Base-by-base conservation (phyloP, 2,113 vertebrate species). In the Balaeniceps rex region DNA sequence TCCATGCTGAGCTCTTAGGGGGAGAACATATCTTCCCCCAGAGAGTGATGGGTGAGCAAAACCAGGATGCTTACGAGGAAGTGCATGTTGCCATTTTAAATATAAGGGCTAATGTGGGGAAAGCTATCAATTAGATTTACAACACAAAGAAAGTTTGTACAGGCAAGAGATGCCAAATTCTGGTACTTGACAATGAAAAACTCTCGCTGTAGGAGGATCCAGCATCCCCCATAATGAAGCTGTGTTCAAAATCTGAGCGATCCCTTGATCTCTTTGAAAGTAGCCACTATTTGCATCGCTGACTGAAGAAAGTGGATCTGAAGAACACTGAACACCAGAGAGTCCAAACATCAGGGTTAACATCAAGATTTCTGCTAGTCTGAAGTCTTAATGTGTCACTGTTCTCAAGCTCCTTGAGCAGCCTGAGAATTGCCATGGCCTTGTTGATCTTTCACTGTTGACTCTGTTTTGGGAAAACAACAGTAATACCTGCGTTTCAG, bases 391-490 rank as follows among this genome's bases (percentile, higher is more conserved):
- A n/a, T 12, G 29, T 31, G 12, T 85, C 49, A 75, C 77, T 1
- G 2, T 52, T 79, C 28, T 57, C 57, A 64, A 54, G 34, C 40
- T 90, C 49, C 55, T 61, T 79, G 57, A 77, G 49, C 24, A 55
- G 57, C 74, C 57, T 54, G 61, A 63, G 64, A 85, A 94, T 17
- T 71, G 21, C 44, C 34, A 21, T 8, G 36, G 40, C n/a, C 34
- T 77, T 79, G 68, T 21, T 92, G 64, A 87, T 76, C 54, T 83
- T 88, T 40, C 24, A 25, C 76, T 42, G 33, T 40, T 69, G 40
- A 81, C 44, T 70, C 40, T 69, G 29, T 78, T 94, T 87, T 63
- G 80, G 36, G 33, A 95, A 90, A 95, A 76, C 51, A 89, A 60
- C 49, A 84, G 28, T 65, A 93, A 66, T 31, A 85, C 63, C 34